Evolutionary conservation across 2,888 invertebrate species (phyloP).

Genomic region (Deroplatys truncata): DNA sequence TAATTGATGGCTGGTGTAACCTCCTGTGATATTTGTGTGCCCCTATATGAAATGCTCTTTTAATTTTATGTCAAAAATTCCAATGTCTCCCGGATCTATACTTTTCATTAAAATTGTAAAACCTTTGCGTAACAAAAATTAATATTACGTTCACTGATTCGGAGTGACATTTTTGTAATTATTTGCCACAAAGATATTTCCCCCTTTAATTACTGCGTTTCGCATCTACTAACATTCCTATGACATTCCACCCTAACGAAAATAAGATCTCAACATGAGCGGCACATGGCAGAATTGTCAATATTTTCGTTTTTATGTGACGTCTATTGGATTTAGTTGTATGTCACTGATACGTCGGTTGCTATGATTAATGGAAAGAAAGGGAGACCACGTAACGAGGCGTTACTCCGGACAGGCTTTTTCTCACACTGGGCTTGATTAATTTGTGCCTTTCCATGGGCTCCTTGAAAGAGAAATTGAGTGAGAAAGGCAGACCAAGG

Average conservation of each 20-base stretch:
- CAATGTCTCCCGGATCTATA: not conserved
- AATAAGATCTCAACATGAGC: not conserved
- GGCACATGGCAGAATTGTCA: not conserved
- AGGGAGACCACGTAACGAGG: not conserved
- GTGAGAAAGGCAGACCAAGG: not conserved
- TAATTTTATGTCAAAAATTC: too few species aligned
- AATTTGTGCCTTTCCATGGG: not conserved
- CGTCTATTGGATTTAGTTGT: not conserved
- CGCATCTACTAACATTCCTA: not conserved
- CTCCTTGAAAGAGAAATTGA: not conserved
- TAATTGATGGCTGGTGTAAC: too few species aligned
- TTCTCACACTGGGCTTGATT: not conserved
- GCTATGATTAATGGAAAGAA: not conserved
- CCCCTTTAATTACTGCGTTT: not conserved
- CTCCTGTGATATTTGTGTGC: too few species aligned
- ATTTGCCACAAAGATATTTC: not conserved
- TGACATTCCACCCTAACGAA: not conserved
- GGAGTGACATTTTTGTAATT: not conserved
- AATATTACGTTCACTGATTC: not conserved
- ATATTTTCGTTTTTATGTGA: not conserved
- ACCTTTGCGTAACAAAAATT: not conserved
- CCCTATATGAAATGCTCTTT: too few species aligned
- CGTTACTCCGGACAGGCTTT: not conserved
- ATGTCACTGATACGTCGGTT: not conserved
- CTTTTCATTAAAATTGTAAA: not conserved